These are phyloP conservation scores for Stenurella melanura DNA, from an alignment of 2,888 invertebrate species.

Conservation along the genomic window DNA sequence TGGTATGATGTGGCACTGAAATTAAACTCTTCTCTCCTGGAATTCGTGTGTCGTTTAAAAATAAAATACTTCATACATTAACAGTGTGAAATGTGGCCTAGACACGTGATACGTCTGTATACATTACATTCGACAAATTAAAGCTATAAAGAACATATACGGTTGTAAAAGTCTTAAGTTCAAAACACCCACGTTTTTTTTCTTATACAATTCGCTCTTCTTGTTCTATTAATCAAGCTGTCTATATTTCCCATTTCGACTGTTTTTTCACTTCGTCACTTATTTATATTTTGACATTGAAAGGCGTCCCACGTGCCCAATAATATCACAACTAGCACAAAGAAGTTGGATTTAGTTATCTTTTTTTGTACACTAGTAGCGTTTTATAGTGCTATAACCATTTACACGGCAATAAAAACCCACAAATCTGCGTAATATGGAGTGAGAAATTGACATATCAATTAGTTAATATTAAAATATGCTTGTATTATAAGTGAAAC, in stretches of 20 bases:
- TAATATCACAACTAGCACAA: conserved; percentile 12
- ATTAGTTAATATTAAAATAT: background rate
- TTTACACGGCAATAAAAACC: conserved; percentile 47
- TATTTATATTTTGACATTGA: conserved; percentile 28
- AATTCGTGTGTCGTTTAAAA: conserved; percentile 45
- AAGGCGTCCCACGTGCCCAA: conserved; percentile 15
- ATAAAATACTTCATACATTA: conserved; percentile 49
- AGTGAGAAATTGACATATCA: conserved; percentile 35
- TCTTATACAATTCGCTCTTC: background rate
- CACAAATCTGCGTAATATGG: conserved; percentile 49
- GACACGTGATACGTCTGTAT: conserved; percentile 3
- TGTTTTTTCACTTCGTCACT: conserved; percentile 6
- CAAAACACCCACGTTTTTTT: conserved; percentile 7
- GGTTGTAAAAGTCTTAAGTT: conserved; percentile 3
- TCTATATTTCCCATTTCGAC: conserved; percentile 18
- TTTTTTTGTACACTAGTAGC: conserved; percentile 8
- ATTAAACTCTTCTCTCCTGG: conserved; percentile 35
- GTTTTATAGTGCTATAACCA: conserved; percentile 1
- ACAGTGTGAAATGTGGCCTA: conserved; percentile 1
- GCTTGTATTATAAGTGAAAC: background rate
- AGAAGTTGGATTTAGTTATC: background rate
- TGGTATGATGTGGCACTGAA: conserved; percentile 41
- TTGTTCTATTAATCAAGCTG: conserved; percentile 18
- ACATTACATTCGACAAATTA: conserved; percentile 1
- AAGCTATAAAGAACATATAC: conserved; percentile 3